Conservation (phyloP, 92 coral and sea anemone genomes). For the Siderastrea siderea region DNA sequence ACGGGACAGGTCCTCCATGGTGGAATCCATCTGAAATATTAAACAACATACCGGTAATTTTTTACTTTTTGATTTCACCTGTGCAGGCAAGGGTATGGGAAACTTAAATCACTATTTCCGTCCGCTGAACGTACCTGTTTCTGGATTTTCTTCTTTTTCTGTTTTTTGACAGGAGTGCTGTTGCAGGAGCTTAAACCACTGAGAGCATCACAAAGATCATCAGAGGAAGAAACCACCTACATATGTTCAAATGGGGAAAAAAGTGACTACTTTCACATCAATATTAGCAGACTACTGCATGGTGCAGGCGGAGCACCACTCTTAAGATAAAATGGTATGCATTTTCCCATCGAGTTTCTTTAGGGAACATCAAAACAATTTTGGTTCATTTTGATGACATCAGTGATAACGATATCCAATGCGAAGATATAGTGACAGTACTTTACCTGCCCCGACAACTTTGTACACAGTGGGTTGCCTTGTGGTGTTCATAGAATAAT, state of each 20-base stretch:
- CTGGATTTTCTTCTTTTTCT: slow-evolving; percentile 24
- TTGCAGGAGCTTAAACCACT: slow-evolving; percentile 40
- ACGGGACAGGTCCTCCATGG: slow-evolving; percentile 42
- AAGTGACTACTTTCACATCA: not conserved
- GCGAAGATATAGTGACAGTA: not conserved
- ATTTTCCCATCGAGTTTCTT: not conserved
- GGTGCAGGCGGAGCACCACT: not conserved
- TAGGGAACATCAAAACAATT: not conserved
- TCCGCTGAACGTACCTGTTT: slow-evolving; percentile 26
- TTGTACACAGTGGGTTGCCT: not conserved
- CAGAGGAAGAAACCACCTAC: not conserved
- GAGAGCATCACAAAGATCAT: slow-evolving; percentile 21
- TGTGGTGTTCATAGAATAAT: not conserved
- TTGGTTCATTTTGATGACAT: slow-evolving; percentile 4
- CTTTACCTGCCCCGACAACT: not conserved
- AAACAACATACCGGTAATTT: slow-evolving; percentile 2
- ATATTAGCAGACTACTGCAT: not conserved
- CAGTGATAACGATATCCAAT: not conserved
- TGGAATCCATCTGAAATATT: slow-evolving; percentile 48
- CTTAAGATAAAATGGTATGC: not conserved
- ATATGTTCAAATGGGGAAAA: not conserved
- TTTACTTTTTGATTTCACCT: not conserved
- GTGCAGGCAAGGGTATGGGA: slow-evolving; percentile 22
- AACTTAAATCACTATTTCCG: slow-evolving; percentile 13
- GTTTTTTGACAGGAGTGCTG: slow-evolving; percentile 52